Evolutionary conservation across 2,888 invertebrate genomes (phyloP), one percentile per base, ranked within the genome.

Genomic region (Troides oblongomaculatus): DNA sequence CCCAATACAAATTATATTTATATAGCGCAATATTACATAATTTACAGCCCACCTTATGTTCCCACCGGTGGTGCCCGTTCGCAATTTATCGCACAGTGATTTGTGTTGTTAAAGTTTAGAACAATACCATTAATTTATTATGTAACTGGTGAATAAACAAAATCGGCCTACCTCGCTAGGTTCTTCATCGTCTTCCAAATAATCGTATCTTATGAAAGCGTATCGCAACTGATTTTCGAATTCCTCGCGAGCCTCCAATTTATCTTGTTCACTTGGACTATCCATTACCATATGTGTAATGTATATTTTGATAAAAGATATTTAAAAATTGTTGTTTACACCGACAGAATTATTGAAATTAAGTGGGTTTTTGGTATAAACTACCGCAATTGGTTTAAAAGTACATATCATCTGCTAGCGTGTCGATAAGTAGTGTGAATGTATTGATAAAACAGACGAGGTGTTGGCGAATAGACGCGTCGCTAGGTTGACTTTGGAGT

Each of bases 371-470:
- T 46, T 14, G 0, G 0, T 8, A 46, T 14, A 46, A 46, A 46
- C 46, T 10, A 43, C 43, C 12, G 4, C 46, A 12, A 14, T 46
- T 46, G 46, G 46, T 46, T 25, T 10, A 30, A 17, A 60, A 50
- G 23, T 2, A 30, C 25, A 14, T 7, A 17, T 2, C 30, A 56
- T 57, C 64, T 53, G 17, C 30, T 62, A 63, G 66, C 56, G 56
- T 62, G 63, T 64, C 36, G 70, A 67, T 67, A 70, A 61, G 70
- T 67, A 83, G 89, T 90, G 89, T 86, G 79, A 87, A 85, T 77
- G 71, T 91, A 91, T 91, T 83, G 91, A 91, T 84, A 85, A 89
- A 91, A 91, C 91, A 86, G 81, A 74, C 77, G 72, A 82, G 83
- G 81, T 82, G 83, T 82, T 82, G 58, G 70, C 59, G 7, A n/a